Base-by-base conservation (phyloP, 2,113 vertebrate species). In the Lamprologus speciosus region DNA sequence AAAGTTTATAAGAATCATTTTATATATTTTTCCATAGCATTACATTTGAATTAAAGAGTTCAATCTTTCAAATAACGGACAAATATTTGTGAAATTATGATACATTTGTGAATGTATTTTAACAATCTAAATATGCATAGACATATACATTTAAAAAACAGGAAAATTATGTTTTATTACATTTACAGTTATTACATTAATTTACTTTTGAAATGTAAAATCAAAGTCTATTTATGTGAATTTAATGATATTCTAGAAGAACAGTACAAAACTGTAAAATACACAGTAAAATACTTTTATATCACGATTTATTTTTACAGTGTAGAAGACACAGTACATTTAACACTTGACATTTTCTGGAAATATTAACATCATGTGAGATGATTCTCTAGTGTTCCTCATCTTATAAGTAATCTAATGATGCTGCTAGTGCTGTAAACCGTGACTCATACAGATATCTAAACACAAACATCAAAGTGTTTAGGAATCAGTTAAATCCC, bases 321-420 rank as follows among this genome's bases (percentile, higher is more conserved):
- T 58, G 26, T 58, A 35, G 60, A 35, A 35, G 17, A 63, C 28
- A 63, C 17, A 7, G 31, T n/a, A 65, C 60, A 80, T 73, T 80
- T 89, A 89, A 82, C 85, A 82, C 82, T 21, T 92, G 65, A 85
- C 60, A 82, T 89, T 45, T 89, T 91, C 37, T 80, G 21, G 19
- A 87, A 84, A 92, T 83, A 70, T 88, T 26, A 60, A 86, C 84
- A 88, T 89, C 68, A 89, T 73, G 19, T 63, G 87, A 90, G 87
- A 89, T 92, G 88, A 93, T 93, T 26, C 73, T 37, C 11, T 9
- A 31, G 55, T 53, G 45, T 75, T 73, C 86, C 68, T 51, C 79
- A 40, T 21, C 88, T 90, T 86, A 85, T 28, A 85, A 81, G 17
- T 91, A 91, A 92, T 92, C 87, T 90, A 92, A 85, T 90, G 82